Evolutionary conservation across 1,140 invertebrate species (phyloP).

Genomic region (Hycleus phaleratus): DNA sequence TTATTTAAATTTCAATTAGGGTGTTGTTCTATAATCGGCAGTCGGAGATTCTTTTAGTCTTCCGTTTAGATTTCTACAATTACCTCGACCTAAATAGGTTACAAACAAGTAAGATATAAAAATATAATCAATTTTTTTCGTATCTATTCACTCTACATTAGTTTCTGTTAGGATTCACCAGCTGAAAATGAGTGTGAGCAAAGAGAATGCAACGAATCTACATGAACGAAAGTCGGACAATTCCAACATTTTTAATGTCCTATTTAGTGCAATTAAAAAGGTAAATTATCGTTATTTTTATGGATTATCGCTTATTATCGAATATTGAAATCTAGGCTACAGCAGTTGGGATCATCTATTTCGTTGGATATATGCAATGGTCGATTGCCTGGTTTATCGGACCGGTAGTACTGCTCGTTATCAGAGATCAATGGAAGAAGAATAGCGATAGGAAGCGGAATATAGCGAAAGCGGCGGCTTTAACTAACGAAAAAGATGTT

Average conservation of each 20-base stretch:
- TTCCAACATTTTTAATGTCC: constrained; percentile 39
- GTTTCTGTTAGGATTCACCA: not conserved
- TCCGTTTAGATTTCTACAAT: not conserved
- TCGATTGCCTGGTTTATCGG: constrained; percentile 80
- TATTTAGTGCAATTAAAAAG: constrained; percentile 44
- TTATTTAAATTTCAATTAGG: not conserved
- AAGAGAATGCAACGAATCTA: constrained; percentile 10
- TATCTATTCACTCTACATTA: not conserved
- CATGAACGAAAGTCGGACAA: constrained; percentile 16
- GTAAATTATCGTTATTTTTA: constrained; percentile 22
- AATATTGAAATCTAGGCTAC: constrained; percentile 35
- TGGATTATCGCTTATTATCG: not conserved
- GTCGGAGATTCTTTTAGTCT: not conserved
- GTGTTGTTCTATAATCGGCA: not conserved
- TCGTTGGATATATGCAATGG: constrained; percentile 79
- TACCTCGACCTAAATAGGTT: not conserved
- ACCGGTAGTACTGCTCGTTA: constrained; percentile 69
- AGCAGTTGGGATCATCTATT: constrained; percentile 63
- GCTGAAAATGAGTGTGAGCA: constrained; percentile 26
- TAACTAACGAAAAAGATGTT: constrained; percentile 77
- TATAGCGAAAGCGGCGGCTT: constrained; percentile 69
- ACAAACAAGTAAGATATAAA: not conserved
- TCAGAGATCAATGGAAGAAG: constrained; percentile 70
- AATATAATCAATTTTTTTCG: not conserved
- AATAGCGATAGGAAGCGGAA: constrained; percentile 66